These are phyloP conservation scores for Drosophila antonietae DNA, from an alignment of 2,888 invertebrate species.

Conservation along the genomic window DNA sequence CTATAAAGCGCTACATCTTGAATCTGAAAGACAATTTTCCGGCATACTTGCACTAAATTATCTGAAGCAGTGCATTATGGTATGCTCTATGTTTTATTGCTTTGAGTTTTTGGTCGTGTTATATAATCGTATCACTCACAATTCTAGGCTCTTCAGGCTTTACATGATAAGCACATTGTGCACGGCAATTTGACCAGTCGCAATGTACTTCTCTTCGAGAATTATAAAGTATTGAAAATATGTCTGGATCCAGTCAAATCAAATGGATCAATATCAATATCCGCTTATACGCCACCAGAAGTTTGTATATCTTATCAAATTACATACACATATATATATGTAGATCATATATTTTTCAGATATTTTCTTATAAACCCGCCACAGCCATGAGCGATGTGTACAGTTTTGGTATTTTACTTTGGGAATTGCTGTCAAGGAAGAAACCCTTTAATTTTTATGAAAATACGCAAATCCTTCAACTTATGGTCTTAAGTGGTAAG, in stretches of 20 bases:
- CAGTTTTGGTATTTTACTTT: slow-evolving; percentile 48
- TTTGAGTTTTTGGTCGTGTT: not conserved
- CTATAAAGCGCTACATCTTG: not conserved
- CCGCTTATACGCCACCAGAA: slow-evolving; percentile 49
- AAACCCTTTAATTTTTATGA: slow-evolving; percentile 1
- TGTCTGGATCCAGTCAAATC: slow-evolving; percentile 27
- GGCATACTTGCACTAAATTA: too few relatives aligned
- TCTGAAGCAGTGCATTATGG: not conserved
- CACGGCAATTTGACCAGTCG: slow-evolving; percentile 53
- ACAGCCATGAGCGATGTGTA: slow-evolving; percentile 43
- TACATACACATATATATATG: not conserved
- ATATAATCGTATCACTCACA: not conserved
- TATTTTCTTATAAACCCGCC: rapidly evolving
- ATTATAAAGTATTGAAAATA: slow-evolving; percentile 31
- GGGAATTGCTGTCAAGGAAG: slow-evolving; percentile 40
- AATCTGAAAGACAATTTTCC: not conserved
- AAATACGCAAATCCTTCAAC: rapidly evolving
- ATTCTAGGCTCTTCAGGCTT: slow-evolving; percentile 37
- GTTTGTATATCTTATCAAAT: slow-evolving; percentile 15
- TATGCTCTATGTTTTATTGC: not conserved
- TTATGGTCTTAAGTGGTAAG: not conserved
- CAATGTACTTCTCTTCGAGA: slow-evolving; percentile 29
- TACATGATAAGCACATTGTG: slow-evolving; percentile 35
- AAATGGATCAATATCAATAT: not conserved
- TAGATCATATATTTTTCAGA: slow-evolving; percentile 13